phyloP scores from a whole-genome alignment of 2,888 invertebrate species.

The Altica lythri region DNA sequence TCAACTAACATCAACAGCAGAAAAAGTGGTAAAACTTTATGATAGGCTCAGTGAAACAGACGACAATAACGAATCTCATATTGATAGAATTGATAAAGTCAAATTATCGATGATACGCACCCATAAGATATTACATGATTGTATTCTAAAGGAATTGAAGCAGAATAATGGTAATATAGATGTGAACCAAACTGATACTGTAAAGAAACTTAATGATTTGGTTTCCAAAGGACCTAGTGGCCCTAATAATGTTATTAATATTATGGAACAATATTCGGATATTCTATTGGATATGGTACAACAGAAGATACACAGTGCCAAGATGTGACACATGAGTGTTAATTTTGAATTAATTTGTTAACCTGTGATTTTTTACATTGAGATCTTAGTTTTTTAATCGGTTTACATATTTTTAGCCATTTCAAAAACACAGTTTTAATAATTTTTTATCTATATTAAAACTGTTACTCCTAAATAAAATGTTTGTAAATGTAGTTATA shows the following conservation, averaged over 20 bases:
- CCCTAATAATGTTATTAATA: constrained; percentile 61
- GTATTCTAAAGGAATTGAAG: constrained; percentile 53
- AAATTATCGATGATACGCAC: constrained; percentile 64
- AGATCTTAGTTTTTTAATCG: too few species aligned
- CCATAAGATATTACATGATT: constrained; percentile 63
- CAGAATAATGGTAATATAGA: constrained; percentile 53
- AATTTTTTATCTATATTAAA: too few species aligned
- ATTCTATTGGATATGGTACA: constrained; percentile 65
- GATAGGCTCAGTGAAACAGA: constrained; percentile 59
- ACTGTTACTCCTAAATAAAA: too few species aligned
- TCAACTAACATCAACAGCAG: constrained; percentile 68
- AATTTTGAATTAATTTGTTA: constrained; percentile 39
- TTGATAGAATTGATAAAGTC: constrained; percentile 56
- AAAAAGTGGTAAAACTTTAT: constrained; percentile 73
- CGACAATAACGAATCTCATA: constrained; percentile 42
- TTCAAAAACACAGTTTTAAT: too few species aligned
- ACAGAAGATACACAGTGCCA: constrained; percentile 60
- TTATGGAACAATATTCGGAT: constrained; percentile 69
- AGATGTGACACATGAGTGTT: constrained; percentile 45
- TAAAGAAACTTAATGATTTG: constrained; percentile 59
- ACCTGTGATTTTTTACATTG: constrained; percentile 38
- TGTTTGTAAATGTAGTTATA: too few species aligned
- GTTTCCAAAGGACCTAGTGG: constrained; percentile 53
- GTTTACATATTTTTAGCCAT: too few species aligned
- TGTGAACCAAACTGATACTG: constrained; percentile 59